Percentiles rank a stretch among this genome's conserved stretches.
phyloP scores from a whole-genome alignment of 1,140 invertebrate genomes.

The Zaprionus inermis region DNA sequence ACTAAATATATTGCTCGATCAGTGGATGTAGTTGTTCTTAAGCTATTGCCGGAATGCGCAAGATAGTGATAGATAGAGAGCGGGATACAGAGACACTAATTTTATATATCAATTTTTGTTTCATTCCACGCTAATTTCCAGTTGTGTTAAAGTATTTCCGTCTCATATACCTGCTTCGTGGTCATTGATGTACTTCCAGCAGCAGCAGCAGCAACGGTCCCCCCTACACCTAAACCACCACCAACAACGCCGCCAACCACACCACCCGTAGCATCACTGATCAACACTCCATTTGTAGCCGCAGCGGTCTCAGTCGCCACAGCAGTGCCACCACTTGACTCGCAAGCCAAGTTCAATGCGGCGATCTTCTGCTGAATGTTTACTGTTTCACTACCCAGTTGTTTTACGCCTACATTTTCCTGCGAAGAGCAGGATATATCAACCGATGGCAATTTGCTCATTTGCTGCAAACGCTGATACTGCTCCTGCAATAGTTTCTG shows the following conservation, averaged over 20 bases:
- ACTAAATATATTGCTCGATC: neutral
- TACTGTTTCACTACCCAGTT: conserved; percentile 93
- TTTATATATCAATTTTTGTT: conserved; percentile 82
- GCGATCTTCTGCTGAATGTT: conserved; percentile 94
- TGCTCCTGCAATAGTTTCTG: conserved; percentile 95
- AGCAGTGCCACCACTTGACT: conserved; percentile 85
- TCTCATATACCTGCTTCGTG: conserved; percentile 93
- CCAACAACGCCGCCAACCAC: conserved; percentile 58
- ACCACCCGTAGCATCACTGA: conserved; percentile 79
- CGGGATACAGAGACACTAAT: conserved; percentile 7
- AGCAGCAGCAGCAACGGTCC: conserved; percentile 43
- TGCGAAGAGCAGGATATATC: conserved; percentile 85
- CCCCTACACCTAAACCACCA: conserved; percentile 50
- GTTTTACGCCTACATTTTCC: conserved; percentile 88
- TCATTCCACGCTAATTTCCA: conserved; percentile 80
- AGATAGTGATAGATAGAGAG: conserved; percentile 10
- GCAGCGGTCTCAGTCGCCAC: conserved; percentile 71
- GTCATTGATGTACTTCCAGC: conserved; percentile 72
- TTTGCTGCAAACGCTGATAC: conserved; percentile 92
- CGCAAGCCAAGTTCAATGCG: conserved; percentile 64
- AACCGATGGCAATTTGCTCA: conserved; percentile 90
- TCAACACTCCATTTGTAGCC: conserved; percentile 63
- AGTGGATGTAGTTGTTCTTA: neutral
- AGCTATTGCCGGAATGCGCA: neutral
- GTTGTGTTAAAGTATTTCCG: conserved; percentile 91